Evolutionary conservation across 2,113 vertebrate genomes (phyloP), one percentile per base, ranked within the genome.

Genomic region (Todiramphus chloris): DNA sequence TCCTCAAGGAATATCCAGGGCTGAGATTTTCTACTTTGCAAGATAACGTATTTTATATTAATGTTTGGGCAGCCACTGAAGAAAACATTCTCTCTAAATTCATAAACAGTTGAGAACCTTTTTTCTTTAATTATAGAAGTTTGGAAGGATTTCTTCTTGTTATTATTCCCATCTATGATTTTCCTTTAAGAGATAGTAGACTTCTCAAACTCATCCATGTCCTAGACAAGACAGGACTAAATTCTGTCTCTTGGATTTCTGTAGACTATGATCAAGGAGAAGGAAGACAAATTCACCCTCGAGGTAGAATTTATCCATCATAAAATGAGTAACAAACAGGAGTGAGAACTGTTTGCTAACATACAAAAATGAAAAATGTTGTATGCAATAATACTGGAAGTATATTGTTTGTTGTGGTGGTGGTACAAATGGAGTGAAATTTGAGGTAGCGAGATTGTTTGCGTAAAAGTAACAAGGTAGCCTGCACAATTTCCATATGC

Each of bases 401-500:
- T 13, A 55, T 68, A 24, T 16, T 60, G 17, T 39, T 62, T 43
- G 43, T 43, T 43, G 15, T 43, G 43, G 39, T 51, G 41, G 39
- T 87, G 53, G 43, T 78, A 84, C 74, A 63, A 93, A 79, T 39
- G 30, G 78, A 95, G 12, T 84, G 74, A 93, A 92, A 93, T 70
- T 83, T 82, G 76, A 70, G 33, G 60, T 37, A 37, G 19, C 37
- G 51, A 87, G 69, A 63, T 77, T 39, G 73, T 19, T 80, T 63
- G 62, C 86, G 51, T 94, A 89, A 90, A 87, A 81, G 75, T 64
- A 93, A n/a, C 83, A 79, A 82, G 55, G 62, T 77, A 94, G 50
- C 82, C 95, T 87, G 90, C 70, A 93, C 51, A 96, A 94, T 96
- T 89, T 31, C 77, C 59, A 28, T 72, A 82, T 69, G 85, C 67